Base-by-base conservation (phyloP, 2,113 vertebrate species). In the Porphyrio hochstetteri region DNA sequence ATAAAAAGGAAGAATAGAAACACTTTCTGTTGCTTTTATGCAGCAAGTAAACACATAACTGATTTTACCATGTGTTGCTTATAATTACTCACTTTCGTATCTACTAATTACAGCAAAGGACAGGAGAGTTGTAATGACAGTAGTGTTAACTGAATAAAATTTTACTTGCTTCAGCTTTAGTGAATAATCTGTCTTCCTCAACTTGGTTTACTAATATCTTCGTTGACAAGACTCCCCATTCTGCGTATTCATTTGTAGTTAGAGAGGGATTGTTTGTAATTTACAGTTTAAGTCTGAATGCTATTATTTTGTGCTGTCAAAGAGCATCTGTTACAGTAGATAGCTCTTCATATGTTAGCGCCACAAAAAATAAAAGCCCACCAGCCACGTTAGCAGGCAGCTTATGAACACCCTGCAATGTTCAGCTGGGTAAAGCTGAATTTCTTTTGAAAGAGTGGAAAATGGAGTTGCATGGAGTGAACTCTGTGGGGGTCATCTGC, bases 231-330 rank as follows among this genome's bases (percentile, higher is more conserved):
- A 81, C 84, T 97, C 86, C 93, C 90, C 74, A 81, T 96, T 97
- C 95, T 82, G 82, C 71, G 75, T 86, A 64, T 96, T 97, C 87
- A 90, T 96, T 97, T 96, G 92, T 93, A 93, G 95, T 96, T 96
- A 96, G 82, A 93, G 93, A 93, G 96, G 69, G 72, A 91, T 95
- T 97, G 95, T 97, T 98, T 94, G 85, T 97, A 96, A 97, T 97
- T 97, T 97, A 96, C 96, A 94, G 77, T 96, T 93, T 86, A 95
- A 96, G 91, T 86, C 80, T 86, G 90, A 95, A 90, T 77, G 88
- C 95, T 90, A 78, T 95, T 97, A 95, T 93, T 97, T 94, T 88
- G n/a, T 44, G 57, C 92, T 95, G 97, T 97, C 97, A 97, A 94
- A 96, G 93, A 97, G 93, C 96, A 96, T 96, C 96, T 97, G 96